Base-by-base conservation (phyloP, 2,113 vertebrate species). In the Etheostoma cragini region DNA sequence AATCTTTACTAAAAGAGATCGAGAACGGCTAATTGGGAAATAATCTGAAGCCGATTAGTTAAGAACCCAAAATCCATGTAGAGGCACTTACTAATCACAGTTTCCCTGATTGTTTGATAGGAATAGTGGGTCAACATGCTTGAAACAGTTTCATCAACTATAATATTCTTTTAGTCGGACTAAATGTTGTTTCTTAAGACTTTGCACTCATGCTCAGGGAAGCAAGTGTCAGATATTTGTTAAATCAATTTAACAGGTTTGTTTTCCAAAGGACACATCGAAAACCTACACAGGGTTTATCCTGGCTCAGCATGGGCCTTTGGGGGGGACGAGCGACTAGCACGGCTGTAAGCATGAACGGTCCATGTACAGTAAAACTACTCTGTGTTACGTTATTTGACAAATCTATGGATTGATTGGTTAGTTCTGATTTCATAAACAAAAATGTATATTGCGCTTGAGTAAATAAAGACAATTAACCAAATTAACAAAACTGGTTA, bases 1-100 rank as follows among this genome's bases (percentile, higher is more conserved):
- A 71, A 72, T 84, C 75, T 52, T 65, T 15, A 21, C 50, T 81
- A 70, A 54, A 90, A 63, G 56, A 82, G 76, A 67, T 76, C 42
- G 52, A 82, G 57, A 66, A 45, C 24, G 4, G 76, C 63, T 90
- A 88, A 91, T 87, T 86, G 66, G 74, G 67, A 60, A 47, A 72
- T 81, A 85, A 79, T 89, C 80, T 82, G 54, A 88, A 65, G 76
- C 64, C 11, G 38, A 73, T 75, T 46, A 46, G 17, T 60, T 64
- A 58, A 61, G 26, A 72, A 81, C 57, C 38, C 47, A 72, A 87
- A 76, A 81, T 81, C 68, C 84, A 68, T 71, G 71, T 35, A 47
- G 22, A 35, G 57, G 46, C 64, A 76, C 52, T 82, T 72, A 63
- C 67, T 73, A 49, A 85, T 77, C 78, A 77, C 52, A 61, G 54